phyloP scores from a whole-genome alignment of 2,888 invertebrate species.

The Leptopilina drosophilae region DNA sequence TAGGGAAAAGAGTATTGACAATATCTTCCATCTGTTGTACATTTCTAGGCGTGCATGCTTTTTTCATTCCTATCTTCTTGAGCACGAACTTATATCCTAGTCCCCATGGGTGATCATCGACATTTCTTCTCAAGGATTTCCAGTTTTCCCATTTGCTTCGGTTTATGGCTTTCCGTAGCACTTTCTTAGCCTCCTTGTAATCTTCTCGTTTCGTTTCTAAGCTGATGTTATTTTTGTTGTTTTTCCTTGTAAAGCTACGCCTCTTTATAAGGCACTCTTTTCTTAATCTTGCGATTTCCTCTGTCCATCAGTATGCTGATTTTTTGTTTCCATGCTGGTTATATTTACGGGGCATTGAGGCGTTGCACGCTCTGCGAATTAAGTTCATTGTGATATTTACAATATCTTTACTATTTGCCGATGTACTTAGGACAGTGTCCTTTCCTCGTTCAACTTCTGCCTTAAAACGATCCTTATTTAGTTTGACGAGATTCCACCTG shows the following conservation, averaged over 20 bases:
- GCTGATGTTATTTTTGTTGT: neutral
- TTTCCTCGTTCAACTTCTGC: neutral
- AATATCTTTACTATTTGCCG: neutral
- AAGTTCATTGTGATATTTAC: conserved; percentile 24
- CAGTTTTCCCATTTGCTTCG: conserved; percentile 17
- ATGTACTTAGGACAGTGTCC: neutral
- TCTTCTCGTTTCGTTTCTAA: neutral
- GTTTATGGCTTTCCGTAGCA: neutral
- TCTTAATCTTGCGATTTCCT: neutral
- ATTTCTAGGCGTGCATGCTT: conserved; percentile 13
- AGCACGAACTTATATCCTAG: conserved; percentile 50
- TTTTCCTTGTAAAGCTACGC: neutral
- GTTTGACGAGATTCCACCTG: conserved; percentile 28
- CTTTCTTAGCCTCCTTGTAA: neutral
- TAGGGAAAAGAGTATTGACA: conserved; percentile 43
- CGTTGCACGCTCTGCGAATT: conserved; percentile 44
- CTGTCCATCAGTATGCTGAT: neutral
- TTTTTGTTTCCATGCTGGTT: neutral
- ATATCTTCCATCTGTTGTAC: conserved; percentile 33
- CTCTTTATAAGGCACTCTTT: neutral
- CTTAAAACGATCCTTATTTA: conserved; percentile 4
- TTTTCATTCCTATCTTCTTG: conserved; percentile 43
- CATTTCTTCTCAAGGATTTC: conserved; percentile 41
- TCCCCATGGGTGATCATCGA: conserved; percentile 46
- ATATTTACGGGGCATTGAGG: conserved; percentile 49